Evolutionary conservation across 2,888 invertebrate species (phyloP), one percentile per base, ranked within the genome.

Genomic region (Ptychoptera contaminata): DNA sequence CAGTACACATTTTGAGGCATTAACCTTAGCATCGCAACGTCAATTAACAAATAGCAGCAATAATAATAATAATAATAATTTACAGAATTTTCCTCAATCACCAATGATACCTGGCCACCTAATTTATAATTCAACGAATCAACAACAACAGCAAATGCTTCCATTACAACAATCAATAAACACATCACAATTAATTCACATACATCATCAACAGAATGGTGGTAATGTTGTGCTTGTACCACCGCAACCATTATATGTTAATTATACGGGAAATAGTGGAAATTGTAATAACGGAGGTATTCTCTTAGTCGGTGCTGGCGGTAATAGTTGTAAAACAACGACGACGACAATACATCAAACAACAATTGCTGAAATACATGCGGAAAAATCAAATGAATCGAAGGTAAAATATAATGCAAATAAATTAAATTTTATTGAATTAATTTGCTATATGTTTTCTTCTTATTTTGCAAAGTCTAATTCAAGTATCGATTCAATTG

Each of bases 401-500:
- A 65, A 64, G 54, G 59, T 59, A 47, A 50, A 45, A 36, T 30
- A 23, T n/a, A 23, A 23, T 23, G n/a, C n/a, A n/a, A n/a, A n/a
- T n/a, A n/a, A n/a, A n/a, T n/a, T n/a, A n/a, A n/a, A n/a, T n/a
- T n/a, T n/a, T n/a, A n/a, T n/a, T n/a, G n/a, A n/a, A n/a, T n/a
- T n/a, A n/a, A n/a, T n/a, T n/a, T n/a, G n/a, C n/a, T n/a, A n/a
- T n/a, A n/a, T n/a, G n/a, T n/a, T n/a, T n/a, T n/a, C n/a, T n/a
- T n/a, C n/a, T n/a, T n/a, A 62, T 42, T 62, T 65, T 45, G 63
- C 72, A 35, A 73, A 87, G 86, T 90, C 88, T 62, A 88, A 82
- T 72, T 91, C 91, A 56, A 93, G 92, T 68, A 88, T 91, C 52
- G 94, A 94, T 71, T 92, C 92, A 40, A 66, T 66, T 47, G 93